Percentiles rank a stretch among this genome's conserved stretches.
Evolutionary conservation across 2,113 vertebrate species (phyloP).

Genomic region (Nettapus auritus): DNA sequence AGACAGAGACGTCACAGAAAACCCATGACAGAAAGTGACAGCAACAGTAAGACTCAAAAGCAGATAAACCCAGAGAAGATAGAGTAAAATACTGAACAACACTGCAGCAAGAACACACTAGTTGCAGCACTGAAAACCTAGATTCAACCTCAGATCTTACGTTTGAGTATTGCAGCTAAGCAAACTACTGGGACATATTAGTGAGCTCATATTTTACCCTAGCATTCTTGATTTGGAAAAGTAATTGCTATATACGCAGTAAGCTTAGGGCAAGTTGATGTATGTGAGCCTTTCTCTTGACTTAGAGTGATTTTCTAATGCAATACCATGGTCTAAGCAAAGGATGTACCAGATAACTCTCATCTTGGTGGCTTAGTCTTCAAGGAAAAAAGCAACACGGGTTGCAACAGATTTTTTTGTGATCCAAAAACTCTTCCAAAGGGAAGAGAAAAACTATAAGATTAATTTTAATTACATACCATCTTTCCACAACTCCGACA

Average conservation of each 20-base stretch:
- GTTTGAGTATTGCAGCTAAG: neutral
- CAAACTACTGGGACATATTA: neutral
- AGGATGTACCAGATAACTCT: neutral
- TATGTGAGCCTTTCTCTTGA: neutral
- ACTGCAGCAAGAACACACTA: neutral
- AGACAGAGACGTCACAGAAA: slow-evolving; percentile 81
- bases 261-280: neutral
- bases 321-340: neutral
- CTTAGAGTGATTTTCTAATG: neutral
- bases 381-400: no score
- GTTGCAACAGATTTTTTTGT: no score
- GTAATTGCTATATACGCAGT: neutral
- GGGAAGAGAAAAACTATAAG: no score
- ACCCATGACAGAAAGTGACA: slow-evolving; percentile 72
- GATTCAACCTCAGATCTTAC: neutral
- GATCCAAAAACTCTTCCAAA: no score
- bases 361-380: no score
- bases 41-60: slow-evolving; percentile 56
- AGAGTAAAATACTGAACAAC: slow-evolving; percentile 22
- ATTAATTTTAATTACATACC: no score
- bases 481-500: no score
- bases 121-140: neutral
- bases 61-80: slow-evolving; percentile 47
- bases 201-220: neutral
- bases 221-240: neutral